Percentiles rank a stretch among this genome's conserved stretches.
Conservation (phyloP, 2,113 vertebrate species). For the Plotosus lineatus region DNA sequence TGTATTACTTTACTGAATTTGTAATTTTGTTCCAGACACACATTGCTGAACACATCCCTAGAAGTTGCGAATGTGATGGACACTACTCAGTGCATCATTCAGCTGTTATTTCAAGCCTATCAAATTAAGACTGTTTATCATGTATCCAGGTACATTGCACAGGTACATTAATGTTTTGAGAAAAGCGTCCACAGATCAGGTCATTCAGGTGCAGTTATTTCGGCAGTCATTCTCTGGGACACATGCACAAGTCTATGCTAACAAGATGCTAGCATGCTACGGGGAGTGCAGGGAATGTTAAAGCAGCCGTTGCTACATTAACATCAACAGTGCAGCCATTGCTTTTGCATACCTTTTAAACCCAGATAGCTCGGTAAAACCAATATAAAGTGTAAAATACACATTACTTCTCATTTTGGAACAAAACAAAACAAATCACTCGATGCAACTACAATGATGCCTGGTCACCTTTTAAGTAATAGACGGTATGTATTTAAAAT, state of each 20-base stretch:
- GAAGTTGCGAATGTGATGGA: not conserved
- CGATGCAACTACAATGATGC: not conserved
- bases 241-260: slow-evolving; percentile 26
- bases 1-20: too few relatives aligned
- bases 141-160: not conserved
- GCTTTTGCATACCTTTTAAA: slow-evolving; percentile 44
- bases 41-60: too few relatives aligned
- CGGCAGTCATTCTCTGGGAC: slow-evolving; percentile 32
- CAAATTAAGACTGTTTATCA: not conserved
- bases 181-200: not conserved
- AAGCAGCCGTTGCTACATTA: slow-evolving; percentile 32
- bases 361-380: not conserved
- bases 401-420: not conserved
- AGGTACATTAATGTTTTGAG: not conserved
- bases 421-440: too few relatives aligned
- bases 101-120: not conserved
- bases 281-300: slow-evolving; percentile 44
- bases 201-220: slow-evolving; percentile 46
- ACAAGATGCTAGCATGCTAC: slow-evolving; percentile 52
- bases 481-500: too few relatives aligned
- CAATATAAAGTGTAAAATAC: not conserved
- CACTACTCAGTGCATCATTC: not conserved
- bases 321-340: slow-evolving; percentile 57
- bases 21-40: too few relatives aligned
- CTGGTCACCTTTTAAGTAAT: not conserved